Evolutionary conservation across 92 coral and sea anemone genomes (phyloP), one percentile per base, ranked within the genome.

Genomic region (Epizoanthus fatuus): DNA sequence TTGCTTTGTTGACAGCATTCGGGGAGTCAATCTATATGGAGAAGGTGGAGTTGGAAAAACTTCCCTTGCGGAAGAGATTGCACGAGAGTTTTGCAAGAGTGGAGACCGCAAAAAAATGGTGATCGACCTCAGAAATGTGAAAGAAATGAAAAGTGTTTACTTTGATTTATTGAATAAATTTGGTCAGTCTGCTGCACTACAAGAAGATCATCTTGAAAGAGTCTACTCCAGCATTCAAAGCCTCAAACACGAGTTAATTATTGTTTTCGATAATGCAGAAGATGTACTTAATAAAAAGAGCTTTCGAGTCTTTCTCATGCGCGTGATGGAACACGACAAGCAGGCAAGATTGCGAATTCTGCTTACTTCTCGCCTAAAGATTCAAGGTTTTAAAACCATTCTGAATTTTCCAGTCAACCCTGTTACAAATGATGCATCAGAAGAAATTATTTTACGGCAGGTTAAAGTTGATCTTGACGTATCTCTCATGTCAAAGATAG

Each of bases 71-170:
- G 65, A 59, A 3, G 65, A 59, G 29, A 25, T 59, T 59, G 65
- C 65, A 7, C 19, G 25, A 9, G 25, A 4, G 22, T 59, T 59
- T 7, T 59, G 65, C 25, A 16, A 7, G 65, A 59, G 9, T 59
- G 25, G 65, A 17, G 49, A 59, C 6, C 25, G 65, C 0, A 59
- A 59, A 5, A 16, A 19, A 17, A 59, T 59, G 19, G 0, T 59
- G 65, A 87, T 66, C 11, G 92, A 91, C 55, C 85, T 91, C n/a
- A 59, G 86, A 54, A 77, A 72, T 0, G 47, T 88, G 5, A 51
- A 67, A 3, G 64, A 75, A 14, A 60, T 77, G 38, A 67, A n/a
- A 17, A 37, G 57, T 54, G 67, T 88, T 6, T 63, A 78, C 15
- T 68, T 69, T 44, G 77, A 88, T 0, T 60, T 87, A 39, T 69